Evolutionary conservation across 2,888 invertebrate species (phyloP), one percentile per base, ranked within the genome.

Genomic region (Perizoma affinitatum): DNA sequence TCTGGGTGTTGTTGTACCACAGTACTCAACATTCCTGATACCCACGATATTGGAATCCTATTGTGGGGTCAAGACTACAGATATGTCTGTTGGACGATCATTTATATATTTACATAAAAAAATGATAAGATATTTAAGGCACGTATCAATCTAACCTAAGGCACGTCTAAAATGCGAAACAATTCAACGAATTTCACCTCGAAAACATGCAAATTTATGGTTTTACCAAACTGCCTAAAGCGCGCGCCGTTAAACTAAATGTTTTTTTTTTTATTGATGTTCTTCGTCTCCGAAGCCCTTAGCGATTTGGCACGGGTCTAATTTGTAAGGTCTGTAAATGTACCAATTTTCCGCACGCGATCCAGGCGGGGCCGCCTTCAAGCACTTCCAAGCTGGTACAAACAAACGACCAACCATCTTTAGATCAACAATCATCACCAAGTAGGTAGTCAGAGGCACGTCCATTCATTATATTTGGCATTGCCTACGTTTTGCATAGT

Each of bases 271-370:
- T 35, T 5, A 36, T 45, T 40, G 50, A 46, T n/a, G 58, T 54
- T 46, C 40, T 41, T 47, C 50, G 40, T 58, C 42, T 45, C 46
- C 11, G 35, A 49, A 35, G 68, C 75, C 75, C 57, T 53, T 54
- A 70, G 75, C 75, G 64, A 67, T 73, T 73, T 68, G 73, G 76
- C 80, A 80, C 79, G 80, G 71, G 78, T 66, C 74, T 70, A 71
- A 76, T 74, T 70, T 67, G 72, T 70, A 65, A 53, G 43, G 42
- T 41, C 55, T 68, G 61, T 66, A 68, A 67, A 72, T 76, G 68
- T 60, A 61, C 67, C 69, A 72, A 82, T 82, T 81, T 79, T 49
- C 63, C 61, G 70, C 86, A 86, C 84, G 86, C 82, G 61, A 82
- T 63, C 40, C 4, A 4, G 22, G 38, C 10, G 42, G 33, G 58